Evolutionary conservation across 2,888 invertebrate genomes (phyloP).

Genomic region (Gerris lacustris): DNA sequence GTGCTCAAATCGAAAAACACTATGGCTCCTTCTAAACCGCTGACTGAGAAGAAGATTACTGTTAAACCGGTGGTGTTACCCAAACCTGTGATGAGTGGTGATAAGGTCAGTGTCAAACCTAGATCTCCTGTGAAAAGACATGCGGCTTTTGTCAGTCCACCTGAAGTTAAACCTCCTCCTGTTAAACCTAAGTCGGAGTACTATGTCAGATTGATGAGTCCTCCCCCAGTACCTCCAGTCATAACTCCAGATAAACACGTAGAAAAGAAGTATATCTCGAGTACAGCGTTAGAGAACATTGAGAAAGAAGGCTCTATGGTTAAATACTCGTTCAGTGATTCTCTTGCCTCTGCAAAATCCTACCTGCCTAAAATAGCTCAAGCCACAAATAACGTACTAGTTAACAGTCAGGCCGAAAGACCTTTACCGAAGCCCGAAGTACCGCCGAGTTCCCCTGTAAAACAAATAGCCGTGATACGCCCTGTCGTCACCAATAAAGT

Average conservation of each 20-base stretch:
- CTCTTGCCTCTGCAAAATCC: constrained; percentile 24
- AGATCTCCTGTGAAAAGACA: constrained; percentile 28
- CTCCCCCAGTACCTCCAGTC: background rate
- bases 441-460: constrained; percentile 35
- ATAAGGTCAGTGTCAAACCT: constrained; percentile 34
- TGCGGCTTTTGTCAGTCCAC: background rate
- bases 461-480: constrained; percentile 43
- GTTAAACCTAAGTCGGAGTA: background rate
- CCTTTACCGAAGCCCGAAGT: background rate
- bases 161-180: constrained; percentile 2
- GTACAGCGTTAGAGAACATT: constrained; percentile 50
- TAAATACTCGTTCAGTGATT: constrained; percentile 40
- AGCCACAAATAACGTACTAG: constrained; percentile 23
- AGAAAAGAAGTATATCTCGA: constrained; percentile 19
- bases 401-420: background rate
- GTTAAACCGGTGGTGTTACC: constrained; percentile 41
- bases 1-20: background rate
- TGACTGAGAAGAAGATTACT: constrained; percentile 15
- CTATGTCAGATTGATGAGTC: background rate
- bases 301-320: constrained; percentile 54
- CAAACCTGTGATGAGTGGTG: constrained; percentile 26
- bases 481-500: constrained; percentile 40
- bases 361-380: constrained; percentile 26
- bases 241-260: background rate
- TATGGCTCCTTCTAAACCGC: constrained; percentile 4